Base-by-base conservation (phyloP, 2,888 invertebrate genomes). In the Euphydryas editha region DNA sequence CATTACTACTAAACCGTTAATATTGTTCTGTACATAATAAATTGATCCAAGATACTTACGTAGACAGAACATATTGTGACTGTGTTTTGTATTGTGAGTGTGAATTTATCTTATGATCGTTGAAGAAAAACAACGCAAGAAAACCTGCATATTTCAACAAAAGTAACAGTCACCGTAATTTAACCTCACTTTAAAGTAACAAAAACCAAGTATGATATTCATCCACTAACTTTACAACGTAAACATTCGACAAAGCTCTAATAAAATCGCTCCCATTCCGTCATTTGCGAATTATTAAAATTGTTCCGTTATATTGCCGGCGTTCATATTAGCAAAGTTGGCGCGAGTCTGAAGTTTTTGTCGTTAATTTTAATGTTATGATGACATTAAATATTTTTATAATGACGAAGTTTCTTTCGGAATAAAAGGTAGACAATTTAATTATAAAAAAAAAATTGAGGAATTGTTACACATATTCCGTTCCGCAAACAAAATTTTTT, bases 311-410 rank as follows among this genome's bases (percentile, higher is more conserved):
- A 83, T 84, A 84, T 82, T 81, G 81, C 82, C 15, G 21, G 78
- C 80, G 72, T 77, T 78, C 78, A 86, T 88, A 88, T 89, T 89
- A 86, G 77, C 78, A 87, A 89, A 88, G 86, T 88, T 89, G 69
- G 73, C 65, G 70, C 63, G 69, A 71, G 70, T 72, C 71, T 70
- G 72, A 82, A 84, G 78, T 82, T 84, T 82, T 77, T 77, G 75
- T 76, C 83, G 79, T 84, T 81, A 83, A 86, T 87, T 87, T 85
- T 77, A 84, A 87, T 82, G 78, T 76, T 79, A 30, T 44, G 75
- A 74, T 80, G 81, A 81, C 80, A 81, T 80, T 72, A 78, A 83
- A 81, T 81, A 81, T 83, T 81, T 81, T 79, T 72, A 63, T 61
- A 65, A 42, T 21, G 30, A 42, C 49, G 24, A 13, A 49, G 21